Conservation (phyloP, 2,113 vertebrate species). For the Capra hircus region DNA sequence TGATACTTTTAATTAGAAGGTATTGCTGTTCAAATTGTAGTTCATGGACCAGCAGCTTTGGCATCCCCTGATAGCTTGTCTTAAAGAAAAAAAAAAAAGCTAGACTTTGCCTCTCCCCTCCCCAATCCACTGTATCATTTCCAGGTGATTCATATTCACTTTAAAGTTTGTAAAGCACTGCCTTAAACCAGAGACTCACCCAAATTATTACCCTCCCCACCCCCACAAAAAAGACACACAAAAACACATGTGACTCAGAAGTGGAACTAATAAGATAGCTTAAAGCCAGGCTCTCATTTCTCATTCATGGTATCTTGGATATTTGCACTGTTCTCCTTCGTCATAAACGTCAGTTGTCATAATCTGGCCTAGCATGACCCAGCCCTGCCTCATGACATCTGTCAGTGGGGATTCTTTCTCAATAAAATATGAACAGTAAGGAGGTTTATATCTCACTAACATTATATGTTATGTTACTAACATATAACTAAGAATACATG, state of each 20-base stretch:
- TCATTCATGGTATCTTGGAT: background rate
- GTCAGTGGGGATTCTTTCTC: background rate
- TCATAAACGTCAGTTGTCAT: background rate
- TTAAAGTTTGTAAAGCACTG: background rate
- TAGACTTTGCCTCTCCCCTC: background rate
- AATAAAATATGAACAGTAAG: background rate
- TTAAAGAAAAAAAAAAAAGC: background rate
- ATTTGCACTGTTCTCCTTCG: background rate
- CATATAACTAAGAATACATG: background rate
- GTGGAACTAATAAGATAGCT: background rate
- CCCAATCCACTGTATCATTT: background rate
- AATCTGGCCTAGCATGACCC: background rate
- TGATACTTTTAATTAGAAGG: background rate
- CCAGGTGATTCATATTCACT: background rate
- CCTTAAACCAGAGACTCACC: background rate
- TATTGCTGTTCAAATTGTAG: background rate
- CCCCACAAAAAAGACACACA: background rate
- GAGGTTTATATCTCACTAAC: background rate
- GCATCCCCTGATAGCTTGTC: background rate
- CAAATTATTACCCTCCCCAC: background rate
- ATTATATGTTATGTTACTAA: background rate
- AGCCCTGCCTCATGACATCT: background rate
- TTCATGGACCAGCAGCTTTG: background rate
- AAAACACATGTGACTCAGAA: background rate
- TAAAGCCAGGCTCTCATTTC: background rate